Percentiles rank a stretch among this genome's conserved stretches.
phyloP scores from a whole-genome alignment of 2,888 invertebrate genomes.

The Lacanobia wlatinum region DNA sequence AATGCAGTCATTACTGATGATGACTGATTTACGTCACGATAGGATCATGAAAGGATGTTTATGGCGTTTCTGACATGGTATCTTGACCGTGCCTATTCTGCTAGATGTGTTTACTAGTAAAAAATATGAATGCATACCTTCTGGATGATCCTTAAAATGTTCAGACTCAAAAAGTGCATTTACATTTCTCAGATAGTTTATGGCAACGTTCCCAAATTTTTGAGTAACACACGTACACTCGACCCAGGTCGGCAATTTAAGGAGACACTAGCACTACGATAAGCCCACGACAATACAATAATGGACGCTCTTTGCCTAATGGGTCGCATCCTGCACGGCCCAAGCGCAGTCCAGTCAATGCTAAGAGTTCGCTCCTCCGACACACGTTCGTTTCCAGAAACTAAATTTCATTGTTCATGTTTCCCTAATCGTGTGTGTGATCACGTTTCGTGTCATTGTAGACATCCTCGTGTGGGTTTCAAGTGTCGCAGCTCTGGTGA shows the following conservation, averaged over 20 bases:
- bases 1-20: conserved; percentile 62
- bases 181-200: conserved; percentile 8
- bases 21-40: conserved; percentile 58
- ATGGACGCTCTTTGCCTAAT: conserved; percentile 89
- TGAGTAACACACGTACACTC: conserved; percentile 73
- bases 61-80: background rate
- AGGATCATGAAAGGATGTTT: conserved; percentile 31
- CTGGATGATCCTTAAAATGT: background rate
- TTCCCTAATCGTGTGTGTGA: conserved; percentile 69
- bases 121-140: background rate
- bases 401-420: conserved; percentile 67
- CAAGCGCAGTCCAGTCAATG: conserved; percentile 88
- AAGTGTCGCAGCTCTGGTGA: conserved; percentile 60
- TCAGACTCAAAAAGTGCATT: conserved; percentile 15
- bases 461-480: conserved; percentile 82
- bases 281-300: conserved; percentile 90
- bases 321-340: conserved; percentile 85
- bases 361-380: conserved; percentile 81
- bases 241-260: conserved; percentile 79
- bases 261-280: conserved; percentile 86
- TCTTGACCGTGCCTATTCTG: background rate
- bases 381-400: conserved; percentile 67
- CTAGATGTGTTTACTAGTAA: background rate
- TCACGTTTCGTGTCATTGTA: conserved; percentile 75
- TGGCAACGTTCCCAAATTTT: conserved; percentile 65